A percentile compares a stretch with the other conserved stretches of the same genome.
Evolutionary conservation across 1,140 invertebrate genomes (phyloP).

Genomic region (Planococcus citri): DNA sequence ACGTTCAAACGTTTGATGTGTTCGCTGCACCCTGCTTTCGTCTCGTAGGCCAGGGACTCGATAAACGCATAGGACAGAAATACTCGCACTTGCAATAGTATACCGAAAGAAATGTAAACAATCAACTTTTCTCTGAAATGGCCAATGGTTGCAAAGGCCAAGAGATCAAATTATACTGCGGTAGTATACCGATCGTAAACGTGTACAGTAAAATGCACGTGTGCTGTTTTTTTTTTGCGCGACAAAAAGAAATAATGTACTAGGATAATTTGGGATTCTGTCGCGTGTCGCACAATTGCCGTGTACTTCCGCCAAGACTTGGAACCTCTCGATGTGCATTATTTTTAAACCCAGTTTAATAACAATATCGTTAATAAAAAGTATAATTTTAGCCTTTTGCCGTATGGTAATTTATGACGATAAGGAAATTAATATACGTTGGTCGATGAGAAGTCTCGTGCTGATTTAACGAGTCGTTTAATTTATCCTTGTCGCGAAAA

Average conservation of each 20-base stretch:
- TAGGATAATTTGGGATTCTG: constrained; percentile 13
- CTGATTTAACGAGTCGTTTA: not conserved
- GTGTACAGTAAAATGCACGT: constrained; percentile 13
- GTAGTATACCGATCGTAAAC: constrained; percentile 11
- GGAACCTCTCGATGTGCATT: not conserved
- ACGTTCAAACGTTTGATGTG: no score
- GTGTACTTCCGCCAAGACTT: constrained; percentile 14
- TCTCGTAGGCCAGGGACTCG: no score
- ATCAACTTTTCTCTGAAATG: no score
- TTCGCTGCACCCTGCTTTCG: no score
- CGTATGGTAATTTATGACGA: not conserved
- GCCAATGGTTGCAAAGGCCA: not conserved
- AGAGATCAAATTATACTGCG: not conserved
- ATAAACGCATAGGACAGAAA: no score
- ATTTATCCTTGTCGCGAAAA: not conserved
- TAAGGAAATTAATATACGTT: constrained; percentile 1
- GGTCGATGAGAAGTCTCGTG: not conserved
- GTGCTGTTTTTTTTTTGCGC: constrained; percentile 10
- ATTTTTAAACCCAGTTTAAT: not conserved
- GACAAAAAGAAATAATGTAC: constrained; percentile 3
- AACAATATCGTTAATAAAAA: constrained; percentile 8
- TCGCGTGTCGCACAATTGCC: constrained; percentile 11
- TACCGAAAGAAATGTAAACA: no score
- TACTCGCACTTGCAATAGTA: no score
- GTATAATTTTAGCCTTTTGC: not conserved